Conservation (phyloP, 2,888 invertebrate genomes). For the Rhagophthalmus giganteus region DNA sequence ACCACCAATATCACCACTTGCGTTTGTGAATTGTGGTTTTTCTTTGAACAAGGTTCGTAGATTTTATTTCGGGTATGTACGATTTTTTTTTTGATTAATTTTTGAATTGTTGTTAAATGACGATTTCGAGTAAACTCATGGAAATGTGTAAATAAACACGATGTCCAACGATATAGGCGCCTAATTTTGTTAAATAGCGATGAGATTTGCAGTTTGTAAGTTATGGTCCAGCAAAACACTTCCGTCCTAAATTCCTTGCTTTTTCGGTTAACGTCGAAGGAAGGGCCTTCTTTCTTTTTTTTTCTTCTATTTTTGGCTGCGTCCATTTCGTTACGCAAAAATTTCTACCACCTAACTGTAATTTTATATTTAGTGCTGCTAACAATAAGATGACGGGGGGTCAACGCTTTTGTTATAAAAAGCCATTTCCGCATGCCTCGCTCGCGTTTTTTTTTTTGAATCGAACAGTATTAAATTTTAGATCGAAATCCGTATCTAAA, state of each 20-base stretch:
- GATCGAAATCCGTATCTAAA: not conserved
- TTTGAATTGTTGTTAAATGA: no score
- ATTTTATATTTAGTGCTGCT: conserved; percentile 21
- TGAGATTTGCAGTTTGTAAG: no score
- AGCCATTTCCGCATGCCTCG: conserved; percentile 7
- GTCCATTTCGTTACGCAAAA: conserved; percentile 20
- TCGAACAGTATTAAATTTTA: conserved; percentile 1
- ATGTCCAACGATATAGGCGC: no score
- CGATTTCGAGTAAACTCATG: no score
- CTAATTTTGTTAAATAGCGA: not conserved
- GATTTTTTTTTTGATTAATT: not conserved
- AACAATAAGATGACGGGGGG: conserved; percentile 18
- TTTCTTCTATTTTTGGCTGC: conserved; percentile 14
- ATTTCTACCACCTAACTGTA: no score
- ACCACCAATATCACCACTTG: conserved; percentile 20
- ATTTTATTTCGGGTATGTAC: not conserved
- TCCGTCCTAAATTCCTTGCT: conserved; percentile 14
- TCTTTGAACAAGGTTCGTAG: conserved; percentile 12
- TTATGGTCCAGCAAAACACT: conserved; percentile 7
- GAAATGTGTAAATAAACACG: no score
- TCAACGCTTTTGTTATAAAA: conserved; percentile 12
- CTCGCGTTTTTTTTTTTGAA: no score
- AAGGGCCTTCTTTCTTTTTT: no score
- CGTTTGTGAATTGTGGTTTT: conserved; percentile 22
- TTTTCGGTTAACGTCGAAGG: no score